Conservation (phyloP, 1,140 invertebrate species). For the Temnothorax nylanderi region DNA sequence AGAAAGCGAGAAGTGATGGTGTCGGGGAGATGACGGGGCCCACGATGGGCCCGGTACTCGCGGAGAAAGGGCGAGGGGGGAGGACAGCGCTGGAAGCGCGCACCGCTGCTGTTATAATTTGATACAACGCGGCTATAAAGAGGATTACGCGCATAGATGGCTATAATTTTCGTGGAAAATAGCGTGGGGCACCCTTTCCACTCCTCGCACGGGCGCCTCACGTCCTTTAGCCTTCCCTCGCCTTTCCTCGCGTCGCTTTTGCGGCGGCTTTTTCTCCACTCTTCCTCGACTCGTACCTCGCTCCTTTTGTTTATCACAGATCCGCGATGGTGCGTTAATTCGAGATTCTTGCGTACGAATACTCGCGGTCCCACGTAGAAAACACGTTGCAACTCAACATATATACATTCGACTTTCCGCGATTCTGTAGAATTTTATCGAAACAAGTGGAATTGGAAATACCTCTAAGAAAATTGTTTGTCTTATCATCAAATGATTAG, state of each 20-base stretch:
- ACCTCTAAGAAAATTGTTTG: background rate
- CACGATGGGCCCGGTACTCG: conserved; percentile 8
- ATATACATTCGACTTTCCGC: background rate
- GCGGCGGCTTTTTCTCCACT: background rate
- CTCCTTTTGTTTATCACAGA: background rate
- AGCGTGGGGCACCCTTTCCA: conserved; percentile 49
- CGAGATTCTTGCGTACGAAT: conserved; percentile 14
- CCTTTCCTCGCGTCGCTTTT: conserved; percentile 16
- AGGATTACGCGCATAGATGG: conserved; percentile 73
- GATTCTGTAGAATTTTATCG: too few species aligned
- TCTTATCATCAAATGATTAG: background rate
- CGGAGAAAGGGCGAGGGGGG: background rate
- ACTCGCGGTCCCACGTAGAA: background rate
- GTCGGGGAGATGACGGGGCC: background rate
- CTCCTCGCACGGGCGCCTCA: conserved; percentile 40
- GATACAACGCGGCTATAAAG: conserved; percentile 75
- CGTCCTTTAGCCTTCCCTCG: conserved; percentile 39
- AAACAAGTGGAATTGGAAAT: background rate
- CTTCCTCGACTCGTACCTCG: background rate
- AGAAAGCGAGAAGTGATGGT: conserved; percentile 4
- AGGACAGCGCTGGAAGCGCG: conserved; percentile 43
- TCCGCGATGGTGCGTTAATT: conserved; percentile 32
- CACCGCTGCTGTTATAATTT: conserved; percentile 75
- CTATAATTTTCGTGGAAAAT: conserved; percentile 77
- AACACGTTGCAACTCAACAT: background rate